Evolutionary conservation across 2,888 invertebrate species (phyloP), one percentile per base, ranked within the genome.

Genomic region (Sarcophaga rosellei): DNA sequence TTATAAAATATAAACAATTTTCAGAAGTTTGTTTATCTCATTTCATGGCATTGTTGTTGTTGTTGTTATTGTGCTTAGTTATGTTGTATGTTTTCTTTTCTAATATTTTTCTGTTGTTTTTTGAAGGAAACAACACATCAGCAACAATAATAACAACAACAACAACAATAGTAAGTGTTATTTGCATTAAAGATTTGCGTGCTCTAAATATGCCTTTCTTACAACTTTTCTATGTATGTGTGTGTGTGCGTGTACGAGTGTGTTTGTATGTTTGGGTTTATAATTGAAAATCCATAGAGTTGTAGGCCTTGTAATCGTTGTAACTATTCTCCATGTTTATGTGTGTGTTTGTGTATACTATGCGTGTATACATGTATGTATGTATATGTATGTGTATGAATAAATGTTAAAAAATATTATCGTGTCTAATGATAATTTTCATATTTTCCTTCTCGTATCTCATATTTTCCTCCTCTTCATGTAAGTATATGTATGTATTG

Each of bases 371-470:
- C 23, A 17, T 35, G n/a, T 20, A 44, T 35, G n/a, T n/a, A 6
- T 65, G 15, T 12, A 17, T 25, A 4, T 35, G 35, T 0, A 17
- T 35, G 35, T 35, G 25, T 17, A 25, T 17, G 2, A 35, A 15
- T 66, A 66, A 66, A 44, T 45, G 20, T 44, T 20, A 63, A 23
- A 21, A 73, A 75, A 81, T 44, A 35, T 53, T 85, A 61, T 75
- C 81, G 85, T 85, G 81, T 81, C 81, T 85, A 85, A 81, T 78
- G 74, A 81, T 85, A 25, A 77, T 81, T 75, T 81, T 75, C 47
- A 17, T 74, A n/a, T 12, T 63, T 74, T 79, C 61, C 59, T 84
- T n/a, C 75, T 70, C 57, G 73, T 59, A 62, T 63, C 20, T 44
- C 47, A 45, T 2, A 62, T 25, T 69, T n/a, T 35, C 3, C 53